Evolutionary conservation across 2,888 invertebrate species (phyloP).

Genomic region (Parthenolecanium corni): DNA sequence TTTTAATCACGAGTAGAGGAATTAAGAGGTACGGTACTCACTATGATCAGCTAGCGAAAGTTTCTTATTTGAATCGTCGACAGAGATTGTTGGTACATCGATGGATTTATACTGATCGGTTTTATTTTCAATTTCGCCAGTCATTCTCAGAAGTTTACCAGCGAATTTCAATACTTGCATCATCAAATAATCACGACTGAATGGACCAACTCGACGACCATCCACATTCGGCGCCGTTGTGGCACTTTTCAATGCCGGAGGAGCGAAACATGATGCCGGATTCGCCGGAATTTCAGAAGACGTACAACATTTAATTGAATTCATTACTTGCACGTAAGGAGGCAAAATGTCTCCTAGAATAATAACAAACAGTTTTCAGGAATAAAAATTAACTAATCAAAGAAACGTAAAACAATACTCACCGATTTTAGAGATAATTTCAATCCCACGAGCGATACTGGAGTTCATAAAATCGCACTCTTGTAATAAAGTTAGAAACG

Average conservation of each 20-base stretch:
- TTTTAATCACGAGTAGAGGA: too few species aligned
- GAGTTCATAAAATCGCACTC: slow-evolving; percentile 55
- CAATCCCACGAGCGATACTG: slow-evolving; percentile 58
- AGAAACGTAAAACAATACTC: slow-evolving; percentile 34
- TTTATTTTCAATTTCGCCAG: slow-evolving; percentile 46
- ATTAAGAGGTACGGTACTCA: neutral
- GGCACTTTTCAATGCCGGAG: slow-evolving; percentile 16
- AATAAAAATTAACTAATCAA: neutral
- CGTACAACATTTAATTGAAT: slow-evolving; percentile 19
- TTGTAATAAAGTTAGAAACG: slow-evolving; percentile 53
- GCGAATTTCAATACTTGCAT: slow-evolving; percentile 59
- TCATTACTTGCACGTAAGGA: slow-evolving; percentile 18
- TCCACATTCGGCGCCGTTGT: slow-evolving; percentile 11
- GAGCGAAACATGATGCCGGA: slow-evolving; percentile 19
- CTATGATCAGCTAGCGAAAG: slow-evolving; percentile 59
- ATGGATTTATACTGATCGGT: slow-evolving; percentile 79
- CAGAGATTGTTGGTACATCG: slow-evolving; percentile 33
- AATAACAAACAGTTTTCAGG: neutral
- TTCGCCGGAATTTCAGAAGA: slow-evolving; percentile 19
- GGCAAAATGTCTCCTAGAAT: slow-evolving; percentile 6
- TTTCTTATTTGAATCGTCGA: neutral
- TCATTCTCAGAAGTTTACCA: slow-evolving; percentile 51
- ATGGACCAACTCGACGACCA: slow-evolving; percentile 13
- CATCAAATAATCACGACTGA: slow-evolving; percentile 43
- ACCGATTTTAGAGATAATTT: slow-evolving; percentile 61